Evolutionary conservation across 2,888 invertebrate species (phyloP).

Genomic region (Mesopsocus fuscifrons): DNA sequence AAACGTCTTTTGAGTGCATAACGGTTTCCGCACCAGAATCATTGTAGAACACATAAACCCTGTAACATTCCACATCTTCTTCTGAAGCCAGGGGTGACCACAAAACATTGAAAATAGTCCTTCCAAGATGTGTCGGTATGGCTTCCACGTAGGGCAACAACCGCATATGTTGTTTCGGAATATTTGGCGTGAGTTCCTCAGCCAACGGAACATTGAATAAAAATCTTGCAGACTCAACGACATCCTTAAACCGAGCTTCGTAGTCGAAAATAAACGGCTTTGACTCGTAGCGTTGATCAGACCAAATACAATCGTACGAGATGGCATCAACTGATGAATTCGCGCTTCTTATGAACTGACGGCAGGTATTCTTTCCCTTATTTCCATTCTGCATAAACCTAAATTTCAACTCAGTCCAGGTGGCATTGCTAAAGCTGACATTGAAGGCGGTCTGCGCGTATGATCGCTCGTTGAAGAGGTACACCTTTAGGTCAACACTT

Average conservation of each 20-base stretch:
- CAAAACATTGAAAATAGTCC: background rate
- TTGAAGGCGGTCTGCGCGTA: slow-evolving; percentile 1
- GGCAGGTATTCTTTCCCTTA: slow-evolving; percentile 1
- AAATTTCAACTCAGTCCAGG: slow-evolving; percentile 1
- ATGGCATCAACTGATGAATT: background rate
- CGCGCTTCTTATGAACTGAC: background rate
- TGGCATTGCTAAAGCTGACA: background rate
- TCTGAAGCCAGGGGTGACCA: slow-evolving; percentile 3
- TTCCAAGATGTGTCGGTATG: background rate
- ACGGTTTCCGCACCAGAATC: background rate
- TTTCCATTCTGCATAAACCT: slow-evolving; percentile 4
- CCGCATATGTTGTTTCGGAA: background rate
- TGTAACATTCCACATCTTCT: too few relatives aligned
- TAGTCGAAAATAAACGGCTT: slow-evolving; percentile 8
- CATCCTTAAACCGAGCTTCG: background rate
- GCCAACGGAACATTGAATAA: slow-evolving; percentile 1
- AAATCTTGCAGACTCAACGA: background rate
- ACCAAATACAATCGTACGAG: slow-evolving; percentile 7
- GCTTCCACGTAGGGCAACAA: background rate
- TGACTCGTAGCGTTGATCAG: slow-evolving; percentile 5
- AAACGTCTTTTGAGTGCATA: background rate
- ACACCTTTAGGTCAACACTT: background rate
- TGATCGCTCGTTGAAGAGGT: background rate
- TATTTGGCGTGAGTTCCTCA: background rate
- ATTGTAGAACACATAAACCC: background rate